Percentiles rank a stretch among this genome's conserved stretches.
phyloP scores from a whole-genome alignment of 1,140 invertebrate genomes.

The Caenorhabditis brenneri region DNA sequence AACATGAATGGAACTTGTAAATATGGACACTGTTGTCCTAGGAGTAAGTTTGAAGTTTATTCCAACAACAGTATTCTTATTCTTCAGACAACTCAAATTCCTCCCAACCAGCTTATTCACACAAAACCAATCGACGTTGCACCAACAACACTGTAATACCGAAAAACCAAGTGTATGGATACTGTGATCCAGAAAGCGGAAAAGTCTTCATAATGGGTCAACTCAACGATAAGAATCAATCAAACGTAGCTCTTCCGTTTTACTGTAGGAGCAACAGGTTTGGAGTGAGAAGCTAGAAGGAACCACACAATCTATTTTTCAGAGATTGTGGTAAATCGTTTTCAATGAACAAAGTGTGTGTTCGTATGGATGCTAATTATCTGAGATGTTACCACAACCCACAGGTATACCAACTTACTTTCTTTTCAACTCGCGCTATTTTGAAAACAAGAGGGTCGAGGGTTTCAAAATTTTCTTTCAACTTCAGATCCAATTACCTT shows the following conservation, averaged over 20 bases:
- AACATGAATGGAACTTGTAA: not conserved
- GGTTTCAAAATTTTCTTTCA: not conserved
- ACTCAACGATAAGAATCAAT: not conserved
- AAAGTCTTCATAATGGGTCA: not conserved
- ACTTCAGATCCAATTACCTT: not conserved
- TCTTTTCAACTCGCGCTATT: no score
- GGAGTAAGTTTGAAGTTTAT: not conserved
- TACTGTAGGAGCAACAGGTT: not conserved
- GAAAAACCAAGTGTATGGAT: not conserved
- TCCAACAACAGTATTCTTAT: no score
- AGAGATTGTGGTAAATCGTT: constrained; percentile 10
- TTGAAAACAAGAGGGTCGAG: no score
- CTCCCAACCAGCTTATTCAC: not conserved
- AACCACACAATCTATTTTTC: not conserved
- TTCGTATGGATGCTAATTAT: not conserved
- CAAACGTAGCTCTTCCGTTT: not conserved
- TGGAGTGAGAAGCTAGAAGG: not conserved
- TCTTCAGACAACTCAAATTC: not conserved
- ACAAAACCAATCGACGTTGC: not conserved
- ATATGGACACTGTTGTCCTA: not conserved
- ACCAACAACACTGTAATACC: not conserved
- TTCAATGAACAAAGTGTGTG: not conserved
- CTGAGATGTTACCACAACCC: not conserved
- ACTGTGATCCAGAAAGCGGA: not conserved
- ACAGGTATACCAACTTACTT: not conserved